Percentiles rank a stretch among this genome's conserved stretches.
phyloP scores from a whole-genome alignment of 2,113 vertebrate genomes.

The Cariama cristata region DNA sequence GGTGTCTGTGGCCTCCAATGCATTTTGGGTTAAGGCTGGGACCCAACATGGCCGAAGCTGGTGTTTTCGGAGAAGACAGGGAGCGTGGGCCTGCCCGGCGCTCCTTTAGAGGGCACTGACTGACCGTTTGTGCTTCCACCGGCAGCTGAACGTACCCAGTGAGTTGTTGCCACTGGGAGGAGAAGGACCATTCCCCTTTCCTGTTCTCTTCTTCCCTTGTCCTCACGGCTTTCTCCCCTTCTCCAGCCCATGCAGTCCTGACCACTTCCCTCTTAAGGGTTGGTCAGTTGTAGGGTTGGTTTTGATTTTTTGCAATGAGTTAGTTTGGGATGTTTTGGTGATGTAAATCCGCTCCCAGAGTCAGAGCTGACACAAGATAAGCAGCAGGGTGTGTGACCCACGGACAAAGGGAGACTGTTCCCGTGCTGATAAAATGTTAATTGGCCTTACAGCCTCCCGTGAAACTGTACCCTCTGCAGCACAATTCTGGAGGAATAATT shows the following conservation, averaged over 20 bases:
- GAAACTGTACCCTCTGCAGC: neutral
- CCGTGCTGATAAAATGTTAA: neutral
- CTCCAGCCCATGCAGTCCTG: neutral
- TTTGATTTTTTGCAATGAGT: neutral
- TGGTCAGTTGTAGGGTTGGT: neutral
- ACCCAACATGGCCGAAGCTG: neutral
- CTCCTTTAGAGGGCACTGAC: conserved; percentile 54
- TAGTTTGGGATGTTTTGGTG: neutral
- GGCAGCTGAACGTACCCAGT: fast-evolving
- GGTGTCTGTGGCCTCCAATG: neutral
- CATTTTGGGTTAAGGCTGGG: neutral
- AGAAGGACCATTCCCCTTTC: neutral
- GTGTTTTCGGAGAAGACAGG: neutral
- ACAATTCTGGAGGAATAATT: neutral
- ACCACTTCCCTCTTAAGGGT: neutral
- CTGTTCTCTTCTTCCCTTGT: neutral
- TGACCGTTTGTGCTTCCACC: neutral
- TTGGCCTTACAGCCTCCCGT: neutral
- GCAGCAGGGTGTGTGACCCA: neutral
- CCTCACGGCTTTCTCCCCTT: neutral
- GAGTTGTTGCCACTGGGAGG: neutral
- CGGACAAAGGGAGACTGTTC: neutral
- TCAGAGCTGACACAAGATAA: neutral
- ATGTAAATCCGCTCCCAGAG: neutral
- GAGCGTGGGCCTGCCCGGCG: fast-evolving